phyloP scores from a whole-genome alignment of 2,888 invertebrate species.

The Imbricaverruca yamaguchii region DNA sequence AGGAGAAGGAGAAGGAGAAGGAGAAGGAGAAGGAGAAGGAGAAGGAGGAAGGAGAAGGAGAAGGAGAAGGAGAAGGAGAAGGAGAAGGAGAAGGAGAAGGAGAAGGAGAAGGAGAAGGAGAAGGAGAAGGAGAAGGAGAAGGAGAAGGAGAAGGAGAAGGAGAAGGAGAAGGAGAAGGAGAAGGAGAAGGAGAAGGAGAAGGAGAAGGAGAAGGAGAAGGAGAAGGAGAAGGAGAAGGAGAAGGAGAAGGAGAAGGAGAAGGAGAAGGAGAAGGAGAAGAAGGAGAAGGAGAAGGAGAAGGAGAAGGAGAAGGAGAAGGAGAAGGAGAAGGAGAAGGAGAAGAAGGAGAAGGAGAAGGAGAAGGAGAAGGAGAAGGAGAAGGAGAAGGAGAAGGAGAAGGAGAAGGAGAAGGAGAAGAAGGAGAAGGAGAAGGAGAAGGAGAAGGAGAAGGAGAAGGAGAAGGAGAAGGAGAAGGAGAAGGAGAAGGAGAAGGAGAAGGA shows the following conservation, averaged over 20 bases:
- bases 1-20: not conserved
- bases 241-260: not conserved
- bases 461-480: not conserved
- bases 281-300: not conserved
- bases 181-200: slow-evolving; percentile 18
- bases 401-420: not conserved
- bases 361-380: not conserved
- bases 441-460: not conserved
- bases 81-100: not conserved
- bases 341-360: not conserved
- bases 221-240: not conserved
- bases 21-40: not conserved
- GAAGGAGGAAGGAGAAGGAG: not conserved
- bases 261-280: not conserved
- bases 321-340: not conserved
- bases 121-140: slow-evolving; percentile 16
- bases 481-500: not conserved
- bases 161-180: slow-evolving; percentile 22
- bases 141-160: slow-evolving; percentile 21
- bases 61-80: not conserved
- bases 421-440: not conserved
- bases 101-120: not conserved
- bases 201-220: not conserved
- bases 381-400: not conserved
- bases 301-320: not conserved